Base-by-base conservation (phyloP, 2,888 invertebrate genomes). In the Carpatolechia fugitivella region DNA sequence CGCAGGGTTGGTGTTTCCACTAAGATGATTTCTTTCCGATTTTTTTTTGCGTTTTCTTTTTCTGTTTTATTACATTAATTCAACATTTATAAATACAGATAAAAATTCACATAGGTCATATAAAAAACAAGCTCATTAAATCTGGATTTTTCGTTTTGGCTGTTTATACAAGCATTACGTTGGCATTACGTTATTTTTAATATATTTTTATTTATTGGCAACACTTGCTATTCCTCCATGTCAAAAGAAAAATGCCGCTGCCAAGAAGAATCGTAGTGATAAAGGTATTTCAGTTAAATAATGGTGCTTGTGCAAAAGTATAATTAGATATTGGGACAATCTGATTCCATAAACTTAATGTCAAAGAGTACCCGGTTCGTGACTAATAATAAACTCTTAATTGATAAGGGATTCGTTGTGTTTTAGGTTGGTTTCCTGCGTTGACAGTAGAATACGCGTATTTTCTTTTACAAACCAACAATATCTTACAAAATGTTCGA, bases 381-480 rank as follows among this genome's bases (percentile, higher is more conserved):
- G 20, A 20, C 24, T 38, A 49, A 20, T 44, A n/a, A 29, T 44
- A 44, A 29, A 24, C 44, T 44, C 44, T 53, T 54, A 59, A 61
- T 40, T 75, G 49, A 48, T 48, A 70, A 71, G 65, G 70, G 77
- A 74, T 71, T 74, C 76, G 78, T 82, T 84, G 81, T 85, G 81
- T 91, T 90, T 79, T 90, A 90, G 90, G 90, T 91, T 90, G 90
- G 89, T 88, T 91, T 87, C 80, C 82, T 85, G 78, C 86, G 88
- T 88, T 90, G 88, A 90, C 88, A 87, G 82, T 82, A 78, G 76
- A 82, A 80, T 81, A 85, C 82, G 80, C 82, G 77, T 87, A 88
- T 85, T 85, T 85, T 84, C 76, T 72, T 77, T 78, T 76, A 66
- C 69, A 79, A 74, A 67, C 72, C 70, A 68, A 76, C 64, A 70